Evolutionary conservation across 2,888 invertebrate species (phyloP).

Genomic region (Luffia ferchaultella): DNA sequence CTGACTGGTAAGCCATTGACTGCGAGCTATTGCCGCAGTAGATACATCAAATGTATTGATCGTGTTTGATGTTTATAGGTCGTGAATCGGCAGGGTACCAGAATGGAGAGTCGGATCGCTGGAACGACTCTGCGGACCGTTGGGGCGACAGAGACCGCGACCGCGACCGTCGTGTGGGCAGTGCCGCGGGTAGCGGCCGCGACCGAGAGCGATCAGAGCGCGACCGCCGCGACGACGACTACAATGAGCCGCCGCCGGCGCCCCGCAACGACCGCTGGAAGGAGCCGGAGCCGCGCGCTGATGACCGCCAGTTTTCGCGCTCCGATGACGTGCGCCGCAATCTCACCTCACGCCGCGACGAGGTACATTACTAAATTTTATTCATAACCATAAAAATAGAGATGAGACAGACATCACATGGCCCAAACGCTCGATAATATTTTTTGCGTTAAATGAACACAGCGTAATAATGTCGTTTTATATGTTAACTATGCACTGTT

Average conservation of each 20-base stretch:
- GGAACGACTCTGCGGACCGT: conserved; percentile 36
- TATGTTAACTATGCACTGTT: too few relatives aligned
- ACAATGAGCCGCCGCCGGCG: conserved; percentile 41
- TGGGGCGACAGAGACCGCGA: conserved; percentile 27
- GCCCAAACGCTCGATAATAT: too few relatives aligned
- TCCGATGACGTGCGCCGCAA: conserved; percentile 57
- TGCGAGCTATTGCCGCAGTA: too few relatives aligned
- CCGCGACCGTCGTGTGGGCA: conserved; percentile 17
- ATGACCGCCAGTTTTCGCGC: conserved; percentile 44
- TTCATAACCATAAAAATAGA: too few relatives aligned
- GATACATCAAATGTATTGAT: too few relatives aligned
- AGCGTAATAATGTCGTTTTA: too few relatives aligned
- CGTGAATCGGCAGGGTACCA: conserved; percentile 57
- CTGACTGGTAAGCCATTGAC: too few relatives aligned
- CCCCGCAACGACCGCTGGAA: conserved; percentile 71
- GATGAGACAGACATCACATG: too few relatives aligned
- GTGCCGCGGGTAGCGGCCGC: conserved; percentile 25
- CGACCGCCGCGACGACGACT: conserved; percentile 34
- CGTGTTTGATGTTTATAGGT: conserved; percentile 34
- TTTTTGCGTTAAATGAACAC: too few relatives aligned
- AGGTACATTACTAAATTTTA: conserved; percentile 28
- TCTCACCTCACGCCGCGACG: conserved; percentile 48
- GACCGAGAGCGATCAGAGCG: too few relatives aligned
- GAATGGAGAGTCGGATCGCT: conserved; percentile 60
- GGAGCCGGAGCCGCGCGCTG: conserved; percentile 57